Evolutionary conservation across 1,140 invertebrate species (phyloP), one percentile per base, ranked within the genome.

Genomic region (Microvelia longipes): DNA sequence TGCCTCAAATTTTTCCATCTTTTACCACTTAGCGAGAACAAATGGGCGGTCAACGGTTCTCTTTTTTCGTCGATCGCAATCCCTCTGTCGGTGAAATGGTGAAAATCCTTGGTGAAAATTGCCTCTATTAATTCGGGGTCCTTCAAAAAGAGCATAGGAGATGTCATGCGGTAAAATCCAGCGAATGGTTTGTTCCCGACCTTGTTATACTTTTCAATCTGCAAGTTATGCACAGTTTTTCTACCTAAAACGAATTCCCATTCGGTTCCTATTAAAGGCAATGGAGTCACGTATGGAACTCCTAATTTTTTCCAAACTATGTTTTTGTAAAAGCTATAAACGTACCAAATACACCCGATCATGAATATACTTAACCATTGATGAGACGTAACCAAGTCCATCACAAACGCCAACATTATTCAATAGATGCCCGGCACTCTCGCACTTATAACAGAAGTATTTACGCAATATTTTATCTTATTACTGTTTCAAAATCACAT

Each of bases 1-100:
- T 81, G 78, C 65, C 87, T 78, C 30, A 88, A 78, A 50, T 81
- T 76, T 66, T 82, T 82, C 87, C 87, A 89, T 27, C 80, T 77
- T 14, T 81, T 78, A 11, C 83, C 85, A 69, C 80, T 78, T 66
- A 82, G 75, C 30, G 80, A 79, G 30, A 85, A 80, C 14, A 85
- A 73, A 74, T 84, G 81, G 27, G 77, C 80, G 2, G 78, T 77
- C 24, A 86, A 66, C 13, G 84, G 79, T 71, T 85, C 83, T 65
- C 82, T 76, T 0, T 80, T 75, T 13, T 80, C 80, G 68, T 80
- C 80, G 5, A 74, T 75, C 73, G 77, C 80, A 66, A 82, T 76
- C 72, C 81, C 81, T 11, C 80, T 76, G 71, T 83, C 81, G 66
- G 80, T 75, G 70, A 87, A 86, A 73, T 80, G 76, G 14, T 80